Percentiles rank a stretch among this genome's conserved stretches.
Conservation (phyloP, 2,888 invertebrate genomes). For the Lepidocyrtoides sp. region DNA sequence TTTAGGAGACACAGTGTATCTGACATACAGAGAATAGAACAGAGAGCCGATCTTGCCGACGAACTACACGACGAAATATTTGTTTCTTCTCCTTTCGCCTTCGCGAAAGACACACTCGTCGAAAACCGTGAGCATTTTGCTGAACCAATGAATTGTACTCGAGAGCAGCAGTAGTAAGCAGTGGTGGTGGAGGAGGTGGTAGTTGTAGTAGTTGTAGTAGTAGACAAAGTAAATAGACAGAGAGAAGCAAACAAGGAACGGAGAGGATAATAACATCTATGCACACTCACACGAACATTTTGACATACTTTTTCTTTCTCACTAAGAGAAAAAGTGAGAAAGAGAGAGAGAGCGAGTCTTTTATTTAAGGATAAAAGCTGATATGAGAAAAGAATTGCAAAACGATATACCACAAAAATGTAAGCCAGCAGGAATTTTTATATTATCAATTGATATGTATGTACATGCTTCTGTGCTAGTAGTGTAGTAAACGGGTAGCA, state of each 20-base stretch:
- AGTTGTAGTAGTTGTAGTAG: too few relatives aligned
- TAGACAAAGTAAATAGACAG: not conserved
- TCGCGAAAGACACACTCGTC: constrained; percentile 54
- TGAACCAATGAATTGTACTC: constrained; percentile 60
- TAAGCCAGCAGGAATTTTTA: not conserved
- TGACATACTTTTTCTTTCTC: constrained; percentile 48
- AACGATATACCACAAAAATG: not conserved
- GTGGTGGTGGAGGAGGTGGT: not conserved
- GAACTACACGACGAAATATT: constrained; percentile 31
- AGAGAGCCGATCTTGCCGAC: constrained; percentile 41
- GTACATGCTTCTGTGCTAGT: not conserved
- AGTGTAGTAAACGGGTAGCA: not conserved
- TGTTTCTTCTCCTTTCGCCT: constrained; percentile 20
- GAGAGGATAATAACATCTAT: constrained; percentile 3
- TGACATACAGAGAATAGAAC: not conserved
- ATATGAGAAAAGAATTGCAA: not conserved
- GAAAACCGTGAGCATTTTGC: constrained; percentile 61
- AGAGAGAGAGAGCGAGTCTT: constrained; percentile 9
- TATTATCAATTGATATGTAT: not conserved
- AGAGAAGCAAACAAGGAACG: not conserved
- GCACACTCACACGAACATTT: constrained; percentile 27
- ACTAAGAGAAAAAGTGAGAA: not conserved
- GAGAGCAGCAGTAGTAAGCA: not conserved
- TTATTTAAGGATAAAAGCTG: constrained; percentile 1
- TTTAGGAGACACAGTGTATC: not conserved